Percentiles rank a stretch among this genome's conserved stretches.
phyloP scores from a whole-genome alignment of 2,797 vertebrate genomes.

The Myotis planiceps region DNA sequence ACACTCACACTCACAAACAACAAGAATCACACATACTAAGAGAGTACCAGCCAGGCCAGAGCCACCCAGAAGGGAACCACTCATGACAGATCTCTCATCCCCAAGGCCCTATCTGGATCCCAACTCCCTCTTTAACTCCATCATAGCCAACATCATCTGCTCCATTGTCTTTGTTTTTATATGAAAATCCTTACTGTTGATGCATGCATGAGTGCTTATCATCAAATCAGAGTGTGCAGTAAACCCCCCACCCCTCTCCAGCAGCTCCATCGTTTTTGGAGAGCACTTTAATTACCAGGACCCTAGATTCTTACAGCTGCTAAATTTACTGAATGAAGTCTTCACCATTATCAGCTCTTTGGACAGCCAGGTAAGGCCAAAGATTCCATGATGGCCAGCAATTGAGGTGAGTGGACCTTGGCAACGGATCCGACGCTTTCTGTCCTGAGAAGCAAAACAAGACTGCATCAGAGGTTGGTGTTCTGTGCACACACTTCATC shows the following conservation, averaged over 20 bases:
- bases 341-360: slow-evolving; percentile 43
- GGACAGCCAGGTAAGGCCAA: slow-evolving; percentile 6
- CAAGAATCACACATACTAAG: neutral
- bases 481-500: neutral
- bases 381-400: neutral
- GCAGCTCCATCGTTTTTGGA: slow-evolving; percentile 19
- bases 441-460: neutral
- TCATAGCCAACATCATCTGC: slow-evolving; percentile 47
- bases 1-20: neutral
- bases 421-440: neutral
- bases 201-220: neutral
- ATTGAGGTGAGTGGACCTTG: neutral
- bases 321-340: slow-evolving; percentile 42
- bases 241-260: neutral
- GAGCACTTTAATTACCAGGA: slow-evolving; percentile 51
- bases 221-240: neutral
- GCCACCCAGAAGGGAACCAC: no score
- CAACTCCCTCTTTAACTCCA: slow-evolving; percentile 2
- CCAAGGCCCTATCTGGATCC: slow-evolving; percentile 47
- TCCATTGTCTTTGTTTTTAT: slow-evolving; percentile 25
- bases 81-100: no score
- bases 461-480: neutral
- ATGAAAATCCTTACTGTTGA: neutral
- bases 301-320: slow-evolving; percentile 11
- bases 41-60: neutral